A percentile compares a stretch with the other conserved stretches of the same genome.
phyloP scores from a whole-genome alignment of 2,888 invertebrate genomes.

The Acanthacorydalis orientalis region DNA sequence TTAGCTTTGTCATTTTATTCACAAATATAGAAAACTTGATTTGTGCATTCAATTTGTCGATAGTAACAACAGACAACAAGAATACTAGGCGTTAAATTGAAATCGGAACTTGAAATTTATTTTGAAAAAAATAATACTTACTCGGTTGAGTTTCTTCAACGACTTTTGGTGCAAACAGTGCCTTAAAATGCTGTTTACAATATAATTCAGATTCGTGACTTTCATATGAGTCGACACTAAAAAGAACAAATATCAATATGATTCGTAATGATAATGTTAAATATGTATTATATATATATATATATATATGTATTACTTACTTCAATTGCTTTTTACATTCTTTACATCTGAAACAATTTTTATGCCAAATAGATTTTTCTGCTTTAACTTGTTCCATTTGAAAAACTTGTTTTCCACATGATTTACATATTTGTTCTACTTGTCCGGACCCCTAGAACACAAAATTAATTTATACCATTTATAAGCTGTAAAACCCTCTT shows the following conservation, averaged over 20 bases:
- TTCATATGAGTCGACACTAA: constrained; percentile 80
- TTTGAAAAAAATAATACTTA: constrained; percentile 26
- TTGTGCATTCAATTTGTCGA: too few species aligned
- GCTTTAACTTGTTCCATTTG: constrained; percentile 95
- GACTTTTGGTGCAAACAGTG: constrained; percentile 79
- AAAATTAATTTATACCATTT: neutral
- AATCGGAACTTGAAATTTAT: neutral
- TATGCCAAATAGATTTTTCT: constrained; percentile 81
- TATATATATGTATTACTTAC: constrained; percentile 33
- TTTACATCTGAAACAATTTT: constrained; percentile 83
- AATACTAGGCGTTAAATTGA: neutral
- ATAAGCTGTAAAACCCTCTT: neutral
- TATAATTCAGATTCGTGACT: constrained; percentile 80
- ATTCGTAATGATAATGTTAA: neutral
- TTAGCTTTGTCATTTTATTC: too few species aligned
- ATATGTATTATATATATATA: neutral
- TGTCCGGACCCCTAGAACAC: constrained; percentile 14
- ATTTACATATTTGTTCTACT: constrained; percentile 51
- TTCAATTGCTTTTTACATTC: constrained; percentile 86
- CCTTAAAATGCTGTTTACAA: constrained; percentile 87
- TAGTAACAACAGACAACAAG: too few species aligned
- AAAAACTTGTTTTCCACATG: constrained; percentile 79
- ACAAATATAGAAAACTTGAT: too few species aligned
- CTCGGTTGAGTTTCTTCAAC: constrained; percentile 54
- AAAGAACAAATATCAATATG: constrained; percentile 15